Evolutionary conservation across 2,113 vertebrate genomes (phyloP), one percentile per base, ranked within the genome.

Genomic region (Nibea albiflora): DNA sequence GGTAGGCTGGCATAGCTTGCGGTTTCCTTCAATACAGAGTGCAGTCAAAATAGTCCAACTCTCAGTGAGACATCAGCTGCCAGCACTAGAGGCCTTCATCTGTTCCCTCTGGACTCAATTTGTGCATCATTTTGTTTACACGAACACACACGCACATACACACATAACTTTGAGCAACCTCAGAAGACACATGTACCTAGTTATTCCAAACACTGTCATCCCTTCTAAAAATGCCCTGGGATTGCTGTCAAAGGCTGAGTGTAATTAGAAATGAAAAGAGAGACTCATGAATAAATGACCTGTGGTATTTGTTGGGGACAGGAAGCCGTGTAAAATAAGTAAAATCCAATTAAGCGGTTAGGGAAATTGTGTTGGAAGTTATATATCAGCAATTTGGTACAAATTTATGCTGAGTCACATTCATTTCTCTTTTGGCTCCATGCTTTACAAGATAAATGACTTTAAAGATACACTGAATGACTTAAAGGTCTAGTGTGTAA

Each of bases 81-180:
- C 84, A 64, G 76, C 39, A n/a, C 58, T 24, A 24, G 46, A 76
- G 72, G 77, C 61, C 77, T 80, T 85, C 61, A 52, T 46, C 44
- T 65, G 66, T 69, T 92, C 85, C 83, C 84, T 42, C 46, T 58
- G 72, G 71, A 72, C 69, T 76, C 73, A 56, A 72, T 85, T 79
- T 68, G 74, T 64, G 49, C 83, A 83, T 64, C 56, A 76, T 67
- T 72, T 83, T 89, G 57, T 84, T 84, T 65, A 76, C 56, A 35
- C 64, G 62, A 39, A 39, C 11, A 47, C 17, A 60, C 16, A 50
- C 28, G 49, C 66, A 73, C 22, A 71, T 65, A 71, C 46, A 66
- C 16, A 49, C 22, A 1, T 11, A 61, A 47, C 50, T 52, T 16
- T 24, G 17, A 73, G 44, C n/a, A 54, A 71, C 46, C 69, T 69